phyloP scores from a whole-genome alignment of 2,797 vertebrate species.

The Sebastes jordani region DNA sequence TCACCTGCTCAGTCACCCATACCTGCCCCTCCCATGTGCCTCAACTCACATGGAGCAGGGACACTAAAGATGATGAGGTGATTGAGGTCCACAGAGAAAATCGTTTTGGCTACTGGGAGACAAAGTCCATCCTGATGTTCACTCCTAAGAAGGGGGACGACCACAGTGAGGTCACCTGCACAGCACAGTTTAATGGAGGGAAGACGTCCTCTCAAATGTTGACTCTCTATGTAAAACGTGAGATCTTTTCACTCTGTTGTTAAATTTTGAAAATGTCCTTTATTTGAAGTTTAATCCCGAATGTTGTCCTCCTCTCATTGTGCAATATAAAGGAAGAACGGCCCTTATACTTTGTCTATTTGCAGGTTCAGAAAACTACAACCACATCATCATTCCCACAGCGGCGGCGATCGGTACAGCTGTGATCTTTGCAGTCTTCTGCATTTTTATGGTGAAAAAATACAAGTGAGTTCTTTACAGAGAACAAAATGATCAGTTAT shows the following conservation, averaged over 20 bases:
- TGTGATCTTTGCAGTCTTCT: slow-evolving; percentile 56
- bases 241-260: slow-evolving; percentile 12
- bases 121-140: slow-evolving; percentile 58
- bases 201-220: fast-evolving
- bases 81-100: slow-evolving; percentile 3
- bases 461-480: slow-evolving; percentile 72
- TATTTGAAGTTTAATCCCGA: not conserved
- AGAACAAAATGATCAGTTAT: not conserved
- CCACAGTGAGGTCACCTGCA: slow-evolving; percentile 56
- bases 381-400: slow-evolving; percentile 74
- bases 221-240: slow-evolving; percentile 68
- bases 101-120: slow-evolving; percentile 51
- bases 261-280: not conserved
- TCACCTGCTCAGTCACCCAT: slow-evolving; percentile 65
- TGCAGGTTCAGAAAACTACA: slow-evolving; percentile 55
- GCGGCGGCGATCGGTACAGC: slow-evolving; percentile 28
- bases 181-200: slow-evolving; percentile 4
- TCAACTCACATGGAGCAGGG: slow-evolving; percentile 59
- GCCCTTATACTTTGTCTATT: not conserved
- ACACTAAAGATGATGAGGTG: fast-evolving
- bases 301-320: not conserved
- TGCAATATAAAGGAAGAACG: not conserved
- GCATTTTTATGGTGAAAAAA: slow-evolving; percentile 66
- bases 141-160: slow-evolving; percentile 49
- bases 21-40: slow-evolving; percentile 65